phyloP scores from a whole-genome alignment of 2,113 vertebrate genomes.

The Cromileptes altivelis region DNA sequence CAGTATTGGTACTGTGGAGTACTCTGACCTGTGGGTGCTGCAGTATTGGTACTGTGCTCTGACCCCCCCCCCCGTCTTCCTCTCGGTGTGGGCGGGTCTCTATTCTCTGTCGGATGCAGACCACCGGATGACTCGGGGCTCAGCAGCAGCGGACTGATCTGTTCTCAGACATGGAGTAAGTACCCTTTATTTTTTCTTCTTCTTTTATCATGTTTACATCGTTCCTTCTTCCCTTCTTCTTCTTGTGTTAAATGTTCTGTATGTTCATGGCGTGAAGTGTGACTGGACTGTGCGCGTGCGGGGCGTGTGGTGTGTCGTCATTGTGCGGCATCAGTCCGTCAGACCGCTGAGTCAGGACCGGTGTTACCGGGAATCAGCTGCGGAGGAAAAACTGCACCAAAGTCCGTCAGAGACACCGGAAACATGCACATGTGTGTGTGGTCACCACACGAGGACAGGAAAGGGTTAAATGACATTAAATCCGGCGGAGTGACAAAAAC shows the following conservation, averaged over 20 bases:
- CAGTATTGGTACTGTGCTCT: too few relatives aligned
- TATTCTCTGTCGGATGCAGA: slow-evolving; percentile 26
- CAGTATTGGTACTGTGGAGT: too few relatives aligned
- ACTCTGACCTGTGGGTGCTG: too few relatives aligned
- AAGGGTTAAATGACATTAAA: neutral
- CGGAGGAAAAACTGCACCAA: slow-evolving; percentile 8
- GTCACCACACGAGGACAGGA: neutral
- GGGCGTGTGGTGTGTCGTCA: slow-evolving; percentile 41
- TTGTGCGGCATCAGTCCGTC: slow-evolving; percentile 47
- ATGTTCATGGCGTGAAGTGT: neutral
- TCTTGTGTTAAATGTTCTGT: neutral
- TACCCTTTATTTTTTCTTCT: slow-evolving; percentile 30
- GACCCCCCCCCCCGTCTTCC: neutral
- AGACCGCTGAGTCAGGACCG: slow-evolving; percentile 57
- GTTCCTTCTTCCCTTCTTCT: neutral
- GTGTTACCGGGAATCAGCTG: neutral
- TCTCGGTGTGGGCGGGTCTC: slow-evolving; percentile 7
- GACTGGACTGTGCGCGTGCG: neutral
- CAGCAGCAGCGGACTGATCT: slow-evolving; percentile 30
- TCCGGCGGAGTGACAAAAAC: neutral
- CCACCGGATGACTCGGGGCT: slow-evolving; percentile 32
- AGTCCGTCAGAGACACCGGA: neutral
- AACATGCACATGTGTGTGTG: neutral
- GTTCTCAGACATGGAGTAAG: slow-evolving; percentile 61
- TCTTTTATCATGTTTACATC: neutral